These are phyloP conservation scores for Chelonus formosanus DNA, from an alignment of 2,888 invertebrate genomes.

Conservation along the genomic window DNA sequence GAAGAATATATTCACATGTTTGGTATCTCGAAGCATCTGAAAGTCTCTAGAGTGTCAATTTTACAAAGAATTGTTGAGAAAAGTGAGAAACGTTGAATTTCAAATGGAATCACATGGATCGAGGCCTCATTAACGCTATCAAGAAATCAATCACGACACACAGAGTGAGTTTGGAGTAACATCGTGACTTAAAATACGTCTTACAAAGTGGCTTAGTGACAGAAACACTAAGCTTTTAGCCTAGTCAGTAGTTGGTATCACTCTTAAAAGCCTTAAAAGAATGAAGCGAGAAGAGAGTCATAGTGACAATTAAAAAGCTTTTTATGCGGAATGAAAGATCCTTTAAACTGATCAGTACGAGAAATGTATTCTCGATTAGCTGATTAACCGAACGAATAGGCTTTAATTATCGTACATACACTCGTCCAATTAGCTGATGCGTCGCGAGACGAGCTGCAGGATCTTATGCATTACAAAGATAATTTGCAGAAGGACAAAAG, in stretches of 20 bases:
- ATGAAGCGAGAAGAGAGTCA: constrained; percentile 7
- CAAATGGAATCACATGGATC: constrained; percentile 41
- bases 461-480: constrained; percentile 13
- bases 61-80: constrained; percentile 24
- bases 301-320: constrained; percentile 27
- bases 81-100: constrained; percentile 37
- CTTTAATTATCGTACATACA: constrained; percentile 20
- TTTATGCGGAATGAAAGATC: constrained; percentile 16
- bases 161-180: constrained; percentile 27
- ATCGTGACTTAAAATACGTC: constrained; percentile 27
- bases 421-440: constrained; percentile 28
- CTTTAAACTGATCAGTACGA: constrained; percentile 13
- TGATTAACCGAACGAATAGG: constrained; percentile 21
- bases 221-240: constrained; percentile 10
- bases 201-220: constrained; percentile 7
- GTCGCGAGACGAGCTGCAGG: background rate
- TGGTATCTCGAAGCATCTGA: no score
- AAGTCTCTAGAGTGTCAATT: no score
- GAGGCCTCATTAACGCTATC: constrained; percentile 46
- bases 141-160: constrained; percentile 42
- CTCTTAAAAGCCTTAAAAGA: background rate
- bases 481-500: constrained; percentile 16
- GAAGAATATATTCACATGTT: no score
- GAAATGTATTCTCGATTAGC: constrained; percentile 18
- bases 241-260: constrained; percentile 1